These are phyloP conservation scores for Acanthoscelides obtectus DNA, from an alignment of 2,888 invertebrate species.

Conservation along the genomic window DNA sequence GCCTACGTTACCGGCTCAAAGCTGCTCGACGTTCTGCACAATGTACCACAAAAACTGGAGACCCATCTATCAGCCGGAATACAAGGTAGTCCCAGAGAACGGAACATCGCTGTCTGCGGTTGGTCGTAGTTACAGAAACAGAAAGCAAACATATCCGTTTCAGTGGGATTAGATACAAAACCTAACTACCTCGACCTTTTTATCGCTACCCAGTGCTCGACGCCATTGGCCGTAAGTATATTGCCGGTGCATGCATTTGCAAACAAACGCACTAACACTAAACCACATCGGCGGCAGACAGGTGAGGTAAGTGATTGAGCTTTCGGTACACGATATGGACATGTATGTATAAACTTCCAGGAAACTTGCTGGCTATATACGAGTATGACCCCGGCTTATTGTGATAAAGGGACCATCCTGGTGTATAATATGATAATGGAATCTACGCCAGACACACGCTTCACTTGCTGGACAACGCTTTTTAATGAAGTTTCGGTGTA, in stretches of 20 bases:
- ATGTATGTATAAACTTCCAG: slow-evolving; percentile 35
- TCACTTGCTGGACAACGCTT: neutral
- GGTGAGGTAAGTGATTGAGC: slow-evolving; percentile 41
- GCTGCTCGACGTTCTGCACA: too few species aligned
- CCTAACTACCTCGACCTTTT: too few species aligned
- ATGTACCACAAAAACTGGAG: too few species aligned
- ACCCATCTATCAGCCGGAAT: too few species aligned
- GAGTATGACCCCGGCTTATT: neutral
- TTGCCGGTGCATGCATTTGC: slow-evolving; percentile 32
- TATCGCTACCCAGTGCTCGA: neutral
- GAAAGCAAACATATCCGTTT: too few species aligned
- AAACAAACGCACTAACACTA: slow-evolving; percentile 42
- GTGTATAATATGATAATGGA: neutral
- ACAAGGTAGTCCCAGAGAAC: too few species aligned
- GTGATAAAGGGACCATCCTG: neutral
- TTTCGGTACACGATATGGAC: slow-evolving; percentile 45
- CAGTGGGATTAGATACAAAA: too few species aligned
- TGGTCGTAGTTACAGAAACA: too few species aligned
- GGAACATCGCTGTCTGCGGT: too few species aligned
- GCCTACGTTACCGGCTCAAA: too few species aligned
- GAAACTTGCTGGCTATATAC: neutral
- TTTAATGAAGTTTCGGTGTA: neutral
- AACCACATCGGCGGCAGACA: slow-evolving; percentile 39
- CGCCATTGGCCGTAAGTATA: neutral
- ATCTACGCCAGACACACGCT: neutral